Evolutionary conservation across 2,888 invertebrate genomes (phyloP), one percentile per base, ranked within the genome.

Genomic region (Incurvaria masculella): DNA sequence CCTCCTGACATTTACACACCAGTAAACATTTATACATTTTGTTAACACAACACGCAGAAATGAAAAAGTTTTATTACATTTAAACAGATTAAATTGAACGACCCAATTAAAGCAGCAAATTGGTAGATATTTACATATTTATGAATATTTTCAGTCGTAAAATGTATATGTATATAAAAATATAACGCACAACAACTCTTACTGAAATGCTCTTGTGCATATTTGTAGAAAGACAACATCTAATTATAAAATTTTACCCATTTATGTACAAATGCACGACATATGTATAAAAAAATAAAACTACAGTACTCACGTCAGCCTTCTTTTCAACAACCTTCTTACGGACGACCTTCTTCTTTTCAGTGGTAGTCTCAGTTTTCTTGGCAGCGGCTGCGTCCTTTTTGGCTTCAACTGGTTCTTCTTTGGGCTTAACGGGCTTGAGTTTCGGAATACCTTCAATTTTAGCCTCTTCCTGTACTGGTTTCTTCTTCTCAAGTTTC

Each of bases 371-470:
- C 52, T 69, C 69, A 50, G 76, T 75, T 59, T 79, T 79, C 61
- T 80, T 79, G 49, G 53, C 44, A 45, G 52, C 48, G 20, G 63
- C 62, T 42, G 66, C 66, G 56, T 72, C 73, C 56, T 79, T 74
- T 62, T 75, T 71, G 57, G 70, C 74, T 49, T 71, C 72, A 18
- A 67, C 69, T 16, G 70, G 64, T 59, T 75, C 78, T 53, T 79
- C 79, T 60, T 80, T 79, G 17, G 75, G 73, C 56, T 79, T 79
- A 4, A 81, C 71, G 48, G 82, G 65, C 60, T 79, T 83, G 20
- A 83, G 71, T 70, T 82, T 82, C 59, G 83, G 83, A 65, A 82
- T 75, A 64, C 82, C 82, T 68, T 82, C 84, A 60, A 81, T 75
- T 65, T 83, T 81, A 49, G 80, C 72, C 63, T 82, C 82, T 61